Evolutionary conservation across 2,797 vertebrate genomes (phyloP).

Genomic region (Dermochelys coriacea): DNA sequence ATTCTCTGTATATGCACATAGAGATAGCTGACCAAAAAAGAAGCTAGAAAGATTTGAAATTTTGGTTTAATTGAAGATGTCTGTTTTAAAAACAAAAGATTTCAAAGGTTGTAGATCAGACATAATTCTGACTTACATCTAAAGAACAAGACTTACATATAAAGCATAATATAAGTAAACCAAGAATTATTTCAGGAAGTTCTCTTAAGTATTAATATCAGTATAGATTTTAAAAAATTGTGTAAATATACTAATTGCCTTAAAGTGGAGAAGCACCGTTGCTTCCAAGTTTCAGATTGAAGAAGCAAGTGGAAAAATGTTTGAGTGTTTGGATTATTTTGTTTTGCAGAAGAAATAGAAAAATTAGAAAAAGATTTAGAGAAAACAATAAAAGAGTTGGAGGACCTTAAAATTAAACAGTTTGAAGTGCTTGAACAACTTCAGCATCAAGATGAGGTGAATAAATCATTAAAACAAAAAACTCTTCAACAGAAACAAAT

Average conservation of each 20-base stretch:
- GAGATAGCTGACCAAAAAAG: background rate
- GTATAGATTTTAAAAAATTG: too few relatives aligned
- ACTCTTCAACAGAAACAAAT: slow-evolving; percentile 77
- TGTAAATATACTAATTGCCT: too few relatives aligned
- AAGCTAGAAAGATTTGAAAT: background rate
- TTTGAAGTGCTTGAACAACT: slow-evolving; percentile 80
- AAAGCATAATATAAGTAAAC: background rate
- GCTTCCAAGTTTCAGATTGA: background rate
- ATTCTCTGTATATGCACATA: background rate
- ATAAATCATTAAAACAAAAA: slow-evolving; percentile 81
- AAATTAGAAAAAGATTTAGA: slow-evolving; percentile 86
- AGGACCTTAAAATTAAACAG: slow-evolving; percentile 81
- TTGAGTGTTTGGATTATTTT: background rate
- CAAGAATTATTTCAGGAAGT: background rate
- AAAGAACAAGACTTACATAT: background rate
- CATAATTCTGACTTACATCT: background rate
- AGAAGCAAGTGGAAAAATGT: background rate
- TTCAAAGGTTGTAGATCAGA: background rate
- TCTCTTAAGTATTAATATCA: background rate
- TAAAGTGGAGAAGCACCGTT: background rate
- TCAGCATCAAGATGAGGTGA: slow-evolving; percentile 80
- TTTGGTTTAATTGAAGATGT: background rate
- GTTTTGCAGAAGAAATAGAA: slow-evolving; percentile 85
- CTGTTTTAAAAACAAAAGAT: background rate
- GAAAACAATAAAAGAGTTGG: slow-evolving; percentile 78